Percentiles rank a stretch among this genome's conserved stretches.
phyloP scores from a whole-genome alignment of 2,113 vertebrate genomes.

The Chamaetylas fuelleborni region DNA sequence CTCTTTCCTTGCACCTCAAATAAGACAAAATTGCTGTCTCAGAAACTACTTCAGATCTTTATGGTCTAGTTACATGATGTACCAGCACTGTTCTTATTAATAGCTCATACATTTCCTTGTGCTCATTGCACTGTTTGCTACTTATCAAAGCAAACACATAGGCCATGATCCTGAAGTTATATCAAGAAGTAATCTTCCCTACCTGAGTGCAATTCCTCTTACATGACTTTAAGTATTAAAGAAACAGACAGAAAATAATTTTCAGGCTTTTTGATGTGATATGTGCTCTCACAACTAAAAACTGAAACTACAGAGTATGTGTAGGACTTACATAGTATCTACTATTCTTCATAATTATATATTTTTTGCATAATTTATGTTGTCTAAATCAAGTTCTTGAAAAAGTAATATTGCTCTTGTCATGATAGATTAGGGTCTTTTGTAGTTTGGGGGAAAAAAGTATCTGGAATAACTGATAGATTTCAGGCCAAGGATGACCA shows the following conservation, averaged over 20 bases:
- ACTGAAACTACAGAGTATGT: neutral
- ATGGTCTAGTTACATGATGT: neutral
- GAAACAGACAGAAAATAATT: neutral
- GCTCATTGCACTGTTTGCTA: neutral
- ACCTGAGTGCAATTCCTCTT: neutral
- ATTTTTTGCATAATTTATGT: no score
- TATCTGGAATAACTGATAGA: neutral
- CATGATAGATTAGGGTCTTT: neutral
- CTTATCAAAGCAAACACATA: neutral
- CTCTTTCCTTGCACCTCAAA: neutral
- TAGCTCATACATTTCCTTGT: neutral
- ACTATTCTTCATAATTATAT: no score
- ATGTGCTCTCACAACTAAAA: neutral
- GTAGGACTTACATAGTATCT: neutral
- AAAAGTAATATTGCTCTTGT: neutral
- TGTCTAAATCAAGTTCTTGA: no score
- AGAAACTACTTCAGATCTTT: neutral
- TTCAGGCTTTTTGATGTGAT: neutral
- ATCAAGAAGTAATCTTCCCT: neutral
- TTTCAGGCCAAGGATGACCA: neutral
- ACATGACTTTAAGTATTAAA: neutral
- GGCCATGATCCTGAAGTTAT: neutral
- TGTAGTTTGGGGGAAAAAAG: neutral
- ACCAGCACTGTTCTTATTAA: neutral
- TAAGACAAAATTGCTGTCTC: neutral